Conservation (phyloP, 2,888 invertebrate genomes). For the Xanthorhoe spadicearia region DNA sequence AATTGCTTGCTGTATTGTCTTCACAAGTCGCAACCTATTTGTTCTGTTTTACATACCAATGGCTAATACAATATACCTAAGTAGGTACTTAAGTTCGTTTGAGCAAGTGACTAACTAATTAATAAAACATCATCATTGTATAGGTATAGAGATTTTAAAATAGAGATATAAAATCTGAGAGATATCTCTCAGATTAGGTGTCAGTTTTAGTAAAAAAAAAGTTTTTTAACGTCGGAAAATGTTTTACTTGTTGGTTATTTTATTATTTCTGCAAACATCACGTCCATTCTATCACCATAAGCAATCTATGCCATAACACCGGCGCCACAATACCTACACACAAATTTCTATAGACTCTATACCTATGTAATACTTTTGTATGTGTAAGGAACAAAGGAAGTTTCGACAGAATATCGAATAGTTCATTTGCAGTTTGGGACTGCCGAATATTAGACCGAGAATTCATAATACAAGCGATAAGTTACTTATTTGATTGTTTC, state of each 20-base stretch:
- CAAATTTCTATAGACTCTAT: slow-evolving; percentile 36
- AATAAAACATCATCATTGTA: too few species aligned
- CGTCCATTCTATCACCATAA: slow-evolving; percentile 44
- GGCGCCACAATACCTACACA: slow-evolving; percentile 52
- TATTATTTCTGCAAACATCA: background rate
- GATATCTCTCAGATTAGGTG: too few species aligned
- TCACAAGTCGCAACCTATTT: background rate
- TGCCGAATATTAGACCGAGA: slow-evolving; percentile 65
- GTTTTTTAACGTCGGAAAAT: background rate
- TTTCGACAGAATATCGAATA: slow-evolving; percentile 48
- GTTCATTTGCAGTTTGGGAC: slow-evolving; percentile 65
- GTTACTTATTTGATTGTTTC: too few species aligned
- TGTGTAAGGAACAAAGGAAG: slow-evolving; percentile 80
- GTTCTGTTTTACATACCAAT: too few species aligned
- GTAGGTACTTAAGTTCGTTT: too few species aligned
- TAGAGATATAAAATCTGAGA: too few species aligned
- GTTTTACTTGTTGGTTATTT: background rate
- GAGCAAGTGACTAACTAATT: too few species aligned
- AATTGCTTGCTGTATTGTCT: slow-evolving; percentile 39
- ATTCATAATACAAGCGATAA: slow-evolving; percentile 64
- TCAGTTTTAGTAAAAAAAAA: too few species aligned
- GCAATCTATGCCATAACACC: slow-evolving; percentile 43
- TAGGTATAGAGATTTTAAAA: too few species aligned
- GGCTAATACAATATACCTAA: too few species aligned
- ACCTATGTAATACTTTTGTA: slow-evolving; percentile 26